Evolutionary conservation across 2,888 invertebrate species (phyloP).

Genomic region (Lissocephala sabroskyi): DNA sequence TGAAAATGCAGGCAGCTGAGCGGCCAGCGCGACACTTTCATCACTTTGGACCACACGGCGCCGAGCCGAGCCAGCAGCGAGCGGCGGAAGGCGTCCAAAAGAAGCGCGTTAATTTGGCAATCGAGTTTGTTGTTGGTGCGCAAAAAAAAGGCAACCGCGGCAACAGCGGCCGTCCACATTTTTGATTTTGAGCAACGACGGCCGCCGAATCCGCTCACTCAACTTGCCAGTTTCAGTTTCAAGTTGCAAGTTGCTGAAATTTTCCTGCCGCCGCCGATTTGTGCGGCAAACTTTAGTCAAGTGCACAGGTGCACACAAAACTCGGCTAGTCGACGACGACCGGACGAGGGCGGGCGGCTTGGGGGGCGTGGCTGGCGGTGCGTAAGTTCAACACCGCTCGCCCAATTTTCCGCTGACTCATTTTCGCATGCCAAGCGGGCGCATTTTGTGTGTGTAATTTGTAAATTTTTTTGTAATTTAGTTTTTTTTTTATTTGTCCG

Average conservation of each 20-base stretch:
- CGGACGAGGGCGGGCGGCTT: neutral
- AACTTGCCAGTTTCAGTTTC: constrained; percentile 27
- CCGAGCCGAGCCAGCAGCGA: too few species aligned
- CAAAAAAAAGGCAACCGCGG: too few species aligned
- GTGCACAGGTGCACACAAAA: constrained; percentile 52
- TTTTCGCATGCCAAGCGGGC: neutral
- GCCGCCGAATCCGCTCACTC: constrained; percentile 19
- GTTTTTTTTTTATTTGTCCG: constrained; percentile 1
- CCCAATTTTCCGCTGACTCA: constrained; percentile 29
- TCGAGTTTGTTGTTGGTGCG: constrained; percentile 17
- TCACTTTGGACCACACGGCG: too few species aligned
- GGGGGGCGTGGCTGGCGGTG: constrained; percentile 10
- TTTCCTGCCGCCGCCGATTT: neutral
- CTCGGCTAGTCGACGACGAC: too few species aligned
- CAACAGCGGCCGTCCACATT: constrained; percentile 10
- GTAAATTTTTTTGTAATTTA: neutral
- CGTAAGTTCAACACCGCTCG: constrained; percentile 24
- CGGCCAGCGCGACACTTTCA: constrained; percentile 26
- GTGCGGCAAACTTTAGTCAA: constrained; percentile 25
- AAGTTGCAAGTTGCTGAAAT: constrained; percentile 32
- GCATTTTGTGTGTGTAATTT: too few species aligned
- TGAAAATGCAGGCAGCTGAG: constrained; percentile 55
- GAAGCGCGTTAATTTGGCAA: constrained; percentile 55
- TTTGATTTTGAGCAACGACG: constrained; percentile 9
- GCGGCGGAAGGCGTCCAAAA: constrained; percentile 16